A percentile compares a stretch with the other conserved stretches of the same genome.
Conservation (phyloP, 2,888 invertebrate genomes). For the Melieria crassipennis region DNA sequence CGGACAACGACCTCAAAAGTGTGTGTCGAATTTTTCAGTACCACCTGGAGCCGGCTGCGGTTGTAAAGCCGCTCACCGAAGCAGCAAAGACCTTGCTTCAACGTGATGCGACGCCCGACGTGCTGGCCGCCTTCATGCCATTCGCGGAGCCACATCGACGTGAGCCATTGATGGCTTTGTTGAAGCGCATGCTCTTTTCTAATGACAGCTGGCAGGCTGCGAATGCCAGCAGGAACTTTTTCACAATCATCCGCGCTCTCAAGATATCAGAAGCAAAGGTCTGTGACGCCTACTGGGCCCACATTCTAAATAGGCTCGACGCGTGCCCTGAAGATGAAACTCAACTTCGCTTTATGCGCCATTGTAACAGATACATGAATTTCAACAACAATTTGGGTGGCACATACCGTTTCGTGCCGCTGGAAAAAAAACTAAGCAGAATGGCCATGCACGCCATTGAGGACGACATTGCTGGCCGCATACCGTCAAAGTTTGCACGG, state of each 20-base stretch:
- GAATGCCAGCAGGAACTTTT: constrained; percentile 61
- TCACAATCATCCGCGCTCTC: constrained; percentile 65
- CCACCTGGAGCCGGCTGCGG: constrained; percentile 68
- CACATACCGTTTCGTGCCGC: constrained; percentile 66
- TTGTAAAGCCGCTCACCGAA: constrained; percentile 64
- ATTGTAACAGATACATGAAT: constrained; percentile 69
- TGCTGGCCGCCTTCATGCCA: constrained; percentile 65
- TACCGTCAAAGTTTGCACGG: constrained; percentile 64
- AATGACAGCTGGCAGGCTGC: constrained; percentile 52
- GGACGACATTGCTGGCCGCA: constrained; percentile 56
- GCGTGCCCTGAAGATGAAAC: constrained; percentile 46
- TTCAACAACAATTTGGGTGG: constrained; percentile 69
- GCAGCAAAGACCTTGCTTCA: constrained; percentile 60
- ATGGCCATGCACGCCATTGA: constrained; percentile 62
- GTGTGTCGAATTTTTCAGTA: constrained; percentile 65
- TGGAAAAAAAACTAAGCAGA: constrained; percentile 66
- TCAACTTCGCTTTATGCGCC: constrained; percentile 58
- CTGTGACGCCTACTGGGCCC: constrained; percentile 67
- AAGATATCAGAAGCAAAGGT: constrained; percentile 67
- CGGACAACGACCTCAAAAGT: constrained; percentile 63
- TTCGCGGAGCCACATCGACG: constrained; percentile 66
- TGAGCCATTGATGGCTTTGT: constrained; percentile 60
- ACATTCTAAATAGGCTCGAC: constrained; percentile 60
- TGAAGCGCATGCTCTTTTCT: constrained; percentile 54
- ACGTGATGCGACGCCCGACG: constrained; percentile 61